Base-by-base conservation (phyloP, 2,888 invertebrate species). In the Antheraea assamensis region DNA sequence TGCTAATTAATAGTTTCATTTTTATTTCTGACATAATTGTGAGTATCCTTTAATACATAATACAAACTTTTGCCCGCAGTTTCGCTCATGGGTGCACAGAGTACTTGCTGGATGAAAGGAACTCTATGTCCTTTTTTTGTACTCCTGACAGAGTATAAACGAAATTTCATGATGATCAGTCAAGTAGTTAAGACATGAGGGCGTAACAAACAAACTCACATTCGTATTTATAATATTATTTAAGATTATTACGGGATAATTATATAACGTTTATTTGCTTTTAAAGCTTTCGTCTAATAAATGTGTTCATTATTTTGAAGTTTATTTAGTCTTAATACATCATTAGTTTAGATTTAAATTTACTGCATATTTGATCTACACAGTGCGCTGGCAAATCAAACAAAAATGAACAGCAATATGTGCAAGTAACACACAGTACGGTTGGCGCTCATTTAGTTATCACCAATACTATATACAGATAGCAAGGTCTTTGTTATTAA, bases 401-500 rank as follows among this genome's bases (percentile, higher is more conserved):
- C 5, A 27, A 13, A 17, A 64, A 27, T 64, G 30, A 64, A 61
- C 15, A 5, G 5, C 61, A 24, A 64, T 30, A 64, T 4, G 27
- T 64, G 30, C 27, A n/a, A n/a, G n/a, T 64, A 30, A 30, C 30
- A 30, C 5, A 27, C 27, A 27, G 2, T 30, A 64, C 4, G 27
- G 61, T 30, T 27, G 30, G 30, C 17, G 30, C n/a, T 55, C 35
- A 35, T 68, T 55, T 49, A 66, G 15, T 72, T 68, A 70, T 72
- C 55, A 35, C 21, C 35, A 35, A 49, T 66, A 31, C 35, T 70
- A 24, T 17, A 52, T 13, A 42, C 42, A 47, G 70, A 70, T 70
- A 73, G 55, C 58, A 73, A 55, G 70, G 70, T 42, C 42, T 27
- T 58, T 73, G 73, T 73, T 73, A 30, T 70, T 73, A 55, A 73